Conservation (phyloP, 2,113 vertebrate species). For the Argyrosomus japonicus region DNA sequence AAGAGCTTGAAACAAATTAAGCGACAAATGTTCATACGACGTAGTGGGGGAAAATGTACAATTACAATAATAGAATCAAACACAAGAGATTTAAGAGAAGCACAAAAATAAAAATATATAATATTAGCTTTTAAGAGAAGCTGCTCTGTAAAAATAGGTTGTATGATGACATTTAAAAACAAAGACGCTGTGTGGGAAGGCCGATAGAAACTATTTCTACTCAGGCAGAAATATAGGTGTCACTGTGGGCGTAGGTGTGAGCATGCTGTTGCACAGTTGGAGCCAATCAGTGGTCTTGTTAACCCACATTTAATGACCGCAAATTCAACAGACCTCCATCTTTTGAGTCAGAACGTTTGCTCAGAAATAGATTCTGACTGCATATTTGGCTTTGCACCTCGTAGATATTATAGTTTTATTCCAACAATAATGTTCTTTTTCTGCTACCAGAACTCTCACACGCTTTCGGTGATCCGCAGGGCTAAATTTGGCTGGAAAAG, state of each 20-base stretch:
- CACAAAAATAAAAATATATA: not conserved
- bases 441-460: not conserved
- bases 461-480: not conserved
- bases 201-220: conserved; percentile 35
- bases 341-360: conserved; percentile 7
- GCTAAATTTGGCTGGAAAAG: not conserved
- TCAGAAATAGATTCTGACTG: conserved; percentile 15
- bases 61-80: conserved; percentile 5
- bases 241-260: conserved; percentile 58
- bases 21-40: not conserved
- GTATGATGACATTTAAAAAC: conserved; percentile 56
- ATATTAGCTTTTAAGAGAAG: not conserved
- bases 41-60: conserved; percentile 1
- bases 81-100: not conserved
- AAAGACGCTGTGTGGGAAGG: conserved; percentile 35
- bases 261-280: conserved; percentile 33
- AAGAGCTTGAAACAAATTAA: not conserved
- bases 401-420: not conserved
- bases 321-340: conserved; percentile 1
- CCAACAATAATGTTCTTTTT: not conserved
- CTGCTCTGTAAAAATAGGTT: conserved; percentile 17
- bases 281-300: conserved; percentile 29
- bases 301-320: conserved; percentile 37
- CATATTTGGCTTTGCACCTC: conserved; percentile 15
- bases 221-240: conserved; percentile 51